Evolutionary conservation across 2,797 vertebrate species (phyloP).

Genomic region (Pteropus rufus): DNA sequence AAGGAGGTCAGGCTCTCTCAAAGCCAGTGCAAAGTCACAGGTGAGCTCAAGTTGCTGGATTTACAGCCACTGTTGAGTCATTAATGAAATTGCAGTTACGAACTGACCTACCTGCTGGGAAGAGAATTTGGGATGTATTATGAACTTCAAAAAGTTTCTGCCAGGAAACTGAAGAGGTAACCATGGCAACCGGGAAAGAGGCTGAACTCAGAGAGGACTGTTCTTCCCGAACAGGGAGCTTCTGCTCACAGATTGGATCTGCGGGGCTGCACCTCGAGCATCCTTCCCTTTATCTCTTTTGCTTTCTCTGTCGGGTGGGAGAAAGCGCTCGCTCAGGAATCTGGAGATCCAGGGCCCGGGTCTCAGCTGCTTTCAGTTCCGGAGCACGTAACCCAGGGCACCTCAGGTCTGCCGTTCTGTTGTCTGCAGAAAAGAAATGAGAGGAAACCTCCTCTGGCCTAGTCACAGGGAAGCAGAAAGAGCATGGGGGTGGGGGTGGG

Average conservation of each 20-base stretch:
- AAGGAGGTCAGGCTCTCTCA: constrained; percentile 29
- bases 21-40: not conserved
- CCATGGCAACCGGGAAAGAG: constrained; percentile 57
- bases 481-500: not conserved
- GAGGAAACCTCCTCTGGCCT: not conserved
- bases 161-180: constrained; percentile 59
- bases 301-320: not conserved
- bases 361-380: constrained; percentile 8
- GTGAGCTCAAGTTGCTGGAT: not conserved
- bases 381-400: not conserved
- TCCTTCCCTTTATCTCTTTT: constrained; percentile 37
- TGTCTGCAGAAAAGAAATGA: not conserved
- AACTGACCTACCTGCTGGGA: constrained; percentile 47
- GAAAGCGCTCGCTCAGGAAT: not conserved
- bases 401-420: not conserved
- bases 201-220: constrained; percentile 15
- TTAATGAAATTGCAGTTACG: constrained; percentile 16
- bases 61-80: constrained; percentile 12
- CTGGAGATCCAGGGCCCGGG: not conserved
- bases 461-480: not conserved
- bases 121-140: constrained; percentile 55
- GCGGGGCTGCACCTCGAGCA: not conserved
- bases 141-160: constrained; percentile 71
- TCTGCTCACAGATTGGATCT: not conserved
- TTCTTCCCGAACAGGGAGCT: constrained; percentile 46